These are phyloP conservation scores for Periphyllus acericola DNA, from an alignment of 2,888 invertebrate genomes.

Conservation along the genomic window DNA sequence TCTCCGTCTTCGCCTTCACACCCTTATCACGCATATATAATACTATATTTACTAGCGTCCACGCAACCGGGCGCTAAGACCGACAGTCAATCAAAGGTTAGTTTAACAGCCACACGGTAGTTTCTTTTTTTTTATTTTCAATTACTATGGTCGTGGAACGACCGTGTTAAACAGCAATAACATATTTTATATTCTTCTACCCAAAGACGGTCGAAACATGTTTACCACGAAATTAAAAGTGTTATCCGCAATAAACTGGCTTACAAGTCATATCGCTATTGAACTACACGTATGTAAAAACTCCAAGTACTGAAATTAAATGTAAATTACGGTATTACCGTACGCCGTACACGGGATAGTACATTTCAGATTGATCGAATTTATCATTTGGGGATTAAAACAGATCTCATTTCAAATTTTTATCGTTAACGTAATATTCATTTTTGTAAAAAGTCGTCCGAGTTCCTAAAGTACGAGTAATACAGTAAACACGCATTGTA, in stretches of 20 bases:
- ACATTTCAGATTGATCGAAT: not conserved
- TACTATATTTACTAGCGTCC: not conserved
- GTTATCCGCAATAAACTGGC: not conserved
- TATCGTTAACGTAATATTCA: too few relatives aligned
- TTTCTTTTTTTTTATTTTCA: not conserved
- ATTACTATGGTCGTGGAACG: not conserved
- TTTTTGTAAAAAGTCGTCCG: too few relatives aligned
- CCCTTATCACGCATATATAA: too few relatives aligned
- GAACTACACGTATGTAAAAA: not conserved
- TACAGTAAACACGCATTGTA: too few relatives aligned
- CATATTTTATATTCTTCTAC: too few relatives aligned
- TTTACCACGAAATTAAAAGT: not conserved
- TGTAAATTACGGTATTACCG: not conserved
- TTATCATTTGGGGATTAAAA: not conserved
- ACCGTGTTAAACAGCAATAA: not conserved
- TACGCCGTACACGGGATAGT: not conserved
- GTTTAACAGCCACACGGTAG: not conserved
- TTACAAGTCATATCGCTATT: not conserved
- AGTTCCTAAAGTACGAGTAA: too few relatives aligned
- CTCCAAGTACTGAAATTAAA: not conserved
- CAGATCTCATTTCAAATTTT: not conserved
- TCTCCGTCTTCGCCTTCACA: not conserved
- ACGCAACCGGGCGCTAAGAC: not conserved
- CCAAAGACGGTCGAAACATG: not conserved
- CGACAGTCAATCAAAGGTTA: slow-evolving; percentile 57